Conservation (phyloP, 1,140 invertebrate genomes). For the Lordiphosa mommai region DNA sequence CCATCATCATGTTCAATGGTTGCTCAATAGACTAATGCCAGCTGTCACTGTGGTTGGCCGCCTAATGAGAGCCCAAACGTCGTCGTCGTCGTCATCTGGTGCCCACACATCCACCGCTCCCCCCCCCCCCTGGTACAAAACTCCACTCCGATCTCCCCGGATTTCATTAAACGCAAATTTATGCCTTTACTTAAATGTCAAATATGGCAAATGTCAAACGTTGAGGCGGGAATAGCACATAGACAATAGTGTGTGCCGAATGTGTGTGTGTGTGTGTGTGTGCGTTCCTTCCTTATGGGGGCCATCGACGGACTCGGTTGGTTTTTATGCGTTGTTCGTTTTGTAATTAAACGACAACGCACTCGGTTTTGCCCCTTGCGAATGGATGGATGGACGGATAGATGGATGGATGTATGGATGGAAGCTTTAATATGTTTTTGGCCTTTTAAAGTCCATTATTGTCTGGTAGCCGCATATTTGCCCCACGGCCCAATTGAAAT, state of each 20-base stretch:
- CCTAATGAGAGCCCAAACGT: conserved; percentile 25
- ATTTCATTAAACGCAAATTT: conserved; percentile 78
- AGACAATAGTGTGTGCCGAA: neutral
- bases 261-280: conserved; percentile 1
- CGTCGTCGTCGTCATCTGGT: conserved; percentile 7
- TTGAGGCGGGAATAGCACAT: conserved; percentile 11
- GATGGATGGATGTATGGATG: conserved; percentile 4
- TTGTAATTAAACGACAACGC: conserved; percentile 74
- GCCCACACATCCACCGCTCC: conserved; percentile 10
- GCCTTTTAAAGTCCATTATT: conserved; percentile 2
- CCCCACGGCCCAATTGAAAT: conserved; percentile 26
- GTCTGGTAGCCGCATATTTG: conserved; percentile 13
- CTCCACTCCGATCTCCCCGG: conserved; percentile 24
- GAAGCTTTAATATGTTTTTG: conserved; percentile 14
- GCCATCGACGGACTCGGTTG: conserved; percentile 41
- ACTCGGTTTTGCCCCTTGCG: conserved; percentile 53
- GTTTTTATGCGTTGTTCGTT: conserved; percentile 78
- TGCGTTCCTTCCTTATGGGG: conserved; percentile 19
- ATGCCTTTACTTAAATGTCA: conserved; percentile 75
- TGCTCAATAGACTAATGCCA: conserved; percentile 55
- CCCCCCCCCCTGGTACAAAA: neutral
- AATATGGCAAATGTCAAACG: conserved; percentile 75
- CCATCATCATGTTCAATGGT: conserved; percentile 37
- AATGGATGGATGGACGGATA: conserved; percentile 2
- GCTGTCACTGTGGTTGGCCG: conserved; percentile 42